These are phyloP conservation scores for Aethes cnicana DNA, from an alignment of 2,888 invertebrate species.

Conservation along the genomic window DNA sequence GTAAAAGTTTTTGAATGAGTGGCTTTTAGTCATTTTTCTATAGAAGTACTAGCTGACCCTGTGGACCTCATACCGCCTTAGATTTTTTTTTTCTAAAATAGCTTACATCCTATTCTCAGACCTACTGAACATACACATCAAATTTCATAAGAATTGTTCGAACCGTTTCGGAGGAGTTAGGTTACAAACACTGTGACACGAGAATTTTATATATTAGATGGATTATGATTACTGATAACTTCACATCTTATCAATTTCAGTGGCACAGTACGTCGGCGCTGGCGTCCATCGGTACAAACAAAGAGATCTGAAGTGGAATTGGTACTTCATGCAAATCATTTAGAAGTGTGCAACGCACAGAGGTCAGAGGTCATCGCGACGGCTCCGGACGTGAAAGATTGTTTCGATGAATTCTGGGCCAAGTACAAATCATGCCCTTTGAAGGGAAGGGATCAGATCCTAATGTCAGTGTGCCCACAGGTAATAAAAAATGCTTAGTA, in stretches of 20 bases:
- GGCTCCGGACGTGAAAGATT: slow-evolving; percentile 85
- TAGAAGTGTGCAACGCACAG: slow-evolving; percentile 84
- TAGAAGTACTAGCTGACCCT: too few relatives aligned
- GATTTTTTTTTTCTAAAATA: too few relatives aligned
- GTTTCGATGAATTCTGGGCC: slow-evolving; percentile 89
- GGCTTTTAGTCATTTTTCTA: too few relatives aligned
- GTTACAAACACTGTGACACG: too few relatives aligned
- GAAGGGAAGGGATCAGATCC: slow-evolving; percentile 88
- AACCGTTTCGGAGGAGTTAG: too few relatives aligned
- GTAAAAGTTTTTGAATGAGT: too few relatives aligned
- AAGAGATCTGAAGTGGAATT: slow-evolving; percentile 87
- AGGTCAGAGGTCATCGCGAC: slow-evolving; percentile 72
- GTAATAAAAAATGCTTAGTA: slow-evolving; percentile 57
- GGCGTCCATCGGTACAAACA: slow-evolving; percentile 84
- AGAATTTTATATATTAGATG: too few relatives aligned
- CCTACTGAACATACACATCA: too few relatives aligned
- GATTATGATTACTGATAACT: too few relatives aligned
- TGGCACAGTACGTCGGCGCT: slow-evolving; percentile 89
- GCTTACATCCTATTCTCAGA: too few relatives aligned
- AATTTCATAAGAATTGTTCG: too few relatives aligned
- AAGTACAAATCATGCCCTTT: slow-evolving; percentile 84
- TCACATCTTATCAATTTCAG: slow-evolving; percentile 76
- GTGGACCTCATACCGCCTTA: too few relatives aligned
- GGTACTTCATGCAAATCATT: slow-evolving; percentile 86
- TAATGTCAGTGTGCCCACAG: slow-evolving; percentile 92